Evolutionary conservation across 2,113 vertebrate genomes (phyloP).

Genomic region (Bagarius yarrelli): DNA sequence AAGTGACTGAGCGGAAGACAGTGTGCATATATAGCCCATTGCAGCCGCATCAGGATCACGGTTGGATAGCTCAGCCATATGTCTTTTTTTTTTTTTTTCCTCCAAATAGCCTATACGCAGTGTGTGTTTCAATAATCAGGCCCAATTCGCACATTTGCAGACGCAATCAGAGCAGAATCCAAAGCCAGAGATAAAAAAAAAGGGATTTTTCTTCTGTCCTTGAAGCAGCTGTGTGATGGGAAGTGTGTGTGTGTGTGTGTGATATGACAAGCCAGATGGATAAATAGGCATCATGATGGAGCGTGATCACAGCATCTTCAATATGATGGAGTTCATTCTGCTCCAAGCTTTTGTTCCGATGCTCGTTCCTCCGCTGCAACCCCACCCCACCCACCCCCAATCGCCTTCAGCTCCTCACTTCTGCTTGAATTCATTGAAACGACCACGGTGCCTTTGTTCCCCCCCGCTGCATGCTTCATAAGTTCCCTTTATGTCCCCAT

Average conservation of each 20-base stretch:
- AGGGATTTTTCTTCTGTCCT: not conserved
- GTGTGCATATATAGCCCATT: not conserved
- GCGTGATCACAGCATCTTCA: constrained; percentile 13
- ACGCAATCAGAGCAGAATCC: not conserved
- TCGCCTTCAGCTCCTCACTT: not conserved
- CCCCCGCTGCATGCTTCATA: constrained; percentile 11
- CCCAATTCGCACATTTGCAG: not conserved
- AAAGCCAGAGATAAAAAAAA: not conserved
- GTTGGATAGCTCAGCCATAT: not conserved
- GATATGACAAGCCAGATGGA: not conserved
- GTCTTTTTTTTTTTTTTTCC: not conserved
- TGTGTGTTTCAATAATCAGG: not conserved
- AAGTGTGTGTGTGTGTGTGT: no score
- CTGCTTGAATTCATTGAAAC: constrained; percentile 1
- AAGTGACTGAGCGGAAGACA: no score
- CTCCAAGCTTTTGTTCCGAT: not conserved
- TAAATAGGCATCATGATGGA: not conserved
- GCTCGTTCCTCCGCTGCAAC: no score
- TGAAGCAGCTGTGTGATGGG: not conserved
- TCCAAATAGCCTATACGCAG: not conserved
- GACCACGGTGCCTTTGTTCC: not conserved
- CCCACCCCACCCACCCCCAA: no score
- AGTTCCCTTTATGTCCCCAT: constrained; percentile 11
- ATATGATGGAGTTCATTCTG: not conserved
- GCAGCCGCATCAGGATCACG: not conserved